phyloP scores from a whole-genome alignment of 2,113 vertebrate species.

The Melanerpes aurifrons region DNA sequence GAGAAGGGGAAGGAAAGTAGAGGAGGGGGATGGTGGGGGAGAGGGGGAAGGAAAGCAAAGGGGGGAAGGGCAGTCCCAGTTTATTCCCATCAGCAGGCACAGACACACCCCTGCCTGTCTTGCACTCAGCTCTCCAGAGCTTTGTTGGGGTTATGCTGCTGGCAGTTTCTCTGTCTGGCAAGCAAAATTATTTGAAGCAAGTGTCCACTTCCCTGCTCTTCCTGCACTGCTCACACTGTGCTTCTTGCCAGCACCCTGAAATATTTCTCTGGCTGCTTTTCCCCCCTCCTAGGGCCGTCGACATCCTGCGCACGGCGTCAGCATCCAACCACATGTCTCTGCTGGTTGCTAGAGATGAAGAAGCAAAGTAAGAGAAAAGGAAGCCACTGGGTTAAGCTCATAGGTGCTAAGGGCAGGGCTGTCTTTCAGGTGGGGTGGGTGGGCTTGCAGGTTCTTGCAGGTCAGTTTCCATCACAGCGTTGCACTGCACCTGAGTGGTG shows the following conservation, averaged over 20 bases:
- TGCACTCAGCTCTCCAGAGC: accelerated
- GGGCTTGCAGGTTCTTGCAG: not conserved
- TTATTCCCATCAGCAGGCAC: not conserved
- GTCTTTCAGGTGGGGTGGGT: not conserved
- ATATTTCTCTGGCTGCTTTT: not conserved
- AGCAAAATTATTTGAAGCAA: not conserved
- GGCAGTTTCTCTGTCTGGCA: not conserved
- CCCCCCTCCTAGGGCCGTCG: conserved; percentile 80
- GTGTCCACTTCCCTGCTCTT: not conserved
- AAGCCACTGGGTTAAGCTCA: not conserved
- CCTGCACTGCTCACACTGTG: not conserved
- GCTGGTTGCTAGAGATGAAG: conserved; percentile 83
- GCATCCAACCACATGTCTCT: conserved; percentile 88
- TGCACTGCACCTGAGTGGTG: not conserved
- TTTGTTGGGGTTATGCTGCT: not conserved
- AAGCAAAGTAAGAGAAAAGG: conserved; percentile 80
- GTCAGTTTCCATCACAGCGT: not conserved
- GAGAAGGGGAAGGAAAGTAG: no score
- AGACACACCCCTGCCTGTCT: not conserved
- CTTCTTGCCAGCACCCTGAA: not conserved
- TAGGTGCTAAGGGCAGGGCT: not conserved
- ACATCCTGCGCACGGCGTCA: conserved; percentile 84
- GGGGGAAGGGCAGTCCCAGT: not conserved
- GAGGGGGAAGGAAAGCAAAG: not conserved
- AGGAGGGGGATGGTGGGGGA: no score